These are phyloP conservation scores for Scophthalmus maximus DNA, from an alignment of 2,113 vertebrate species.

Conservation along the genomic window DNA sequence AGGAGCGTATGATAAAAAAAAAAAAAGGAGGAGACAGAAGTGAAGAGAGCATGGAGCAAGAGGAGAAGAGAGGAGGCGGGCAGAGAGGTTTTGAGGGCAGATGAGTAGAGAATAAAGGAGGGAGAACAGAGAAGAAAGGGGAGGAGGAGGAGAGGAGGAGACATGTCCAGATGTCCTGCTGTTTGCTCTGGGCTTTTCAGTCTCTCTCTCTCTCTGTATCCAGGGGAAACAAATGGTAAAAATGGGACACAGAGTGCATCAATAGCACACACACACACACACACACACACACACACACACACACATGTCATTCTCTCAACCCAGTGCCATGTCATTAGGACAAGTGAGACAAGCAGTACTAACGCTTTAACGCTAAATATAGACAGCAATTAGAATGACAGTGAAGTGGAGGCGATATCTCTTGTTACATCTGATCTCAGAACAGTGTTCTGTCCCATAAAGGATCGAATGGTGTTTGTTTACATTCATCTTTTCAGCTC, in stretches of 20 bases:
- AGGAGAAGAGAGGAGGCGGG: conserved; percentile 19
- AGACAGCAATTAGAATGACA: no score
- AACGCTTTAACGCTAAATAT: background rate
- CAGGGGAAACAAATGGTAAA: conserved; percentile 78
- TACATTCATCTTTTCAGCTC: background rate
- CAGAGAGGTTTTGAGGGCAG: conserved; percentile 21
- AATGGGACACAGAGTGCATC: conserved; percentile 74
- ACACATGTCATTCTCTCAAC: conserved; percentile 38
- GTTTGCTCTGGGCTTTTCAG: conserved; percentile 64
- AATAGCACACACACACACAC: conserved; percentile 41
- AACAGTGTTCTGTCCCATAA: background rate
- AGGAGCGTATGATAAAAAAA: conserved; percentile 29
- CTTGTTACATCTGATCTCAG: background rate
- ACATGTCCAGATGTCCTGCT: conserved; percentile 75
- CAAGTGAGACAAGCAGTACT: background rate
- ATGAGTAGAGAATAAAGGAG: conserved; percentile 3
- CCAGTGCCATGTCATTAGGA: background rate
- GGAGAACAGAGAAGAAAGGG: conserved; percentile 2
- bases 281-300: conserved; percentile 12
- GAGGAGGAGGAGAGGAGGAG: conserved; percentile 32
- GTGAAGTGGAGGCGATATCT: background rate
- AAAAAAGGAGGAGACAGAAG: conserved; percentile 34
- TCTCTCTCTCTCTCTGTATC: conserved; percentile 61
- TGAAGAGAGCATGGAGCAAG: conserved; percentile 10
- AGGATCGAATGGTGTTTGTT: background rate